Percentiles rank a stretch among this genome's conserved stretches.
These are phyloP conservation scores for Oscheius sp. DNA, from an alignment of 2,888 invertebrate species.

Conservation along the genomic window DNA sequence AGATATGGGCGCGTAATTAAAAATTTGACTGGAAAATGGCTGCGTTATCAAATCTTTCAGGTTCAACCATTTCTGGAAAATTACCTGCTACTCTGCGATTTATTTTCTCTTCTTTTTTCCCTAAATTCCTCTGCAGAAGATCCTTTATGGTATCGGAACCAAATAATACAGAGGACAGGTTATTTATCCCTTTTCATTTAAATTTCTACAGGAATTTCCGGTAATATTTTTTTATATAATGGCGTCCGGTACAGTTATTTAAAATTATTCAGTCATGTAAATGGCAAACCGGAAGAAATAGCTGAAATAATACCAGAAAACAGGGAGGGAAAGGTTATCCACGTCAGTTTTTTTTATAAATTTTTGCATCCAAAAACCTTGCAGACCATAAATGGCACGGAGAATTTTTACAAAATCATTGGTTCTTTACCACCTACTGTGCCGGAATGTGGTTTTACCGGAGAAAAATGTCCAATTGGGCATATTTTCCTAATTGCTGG, in stretches of 20 bases:
- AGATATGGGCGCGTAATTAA: too few relatives aligned
- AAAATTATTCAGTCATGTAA: constrained; percentile 14
- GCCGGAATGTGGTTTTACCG: constrained; percentile 52
- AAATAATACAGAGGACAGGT: constrained; percentile 5
- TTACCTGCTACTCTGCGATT: constrained; percentile 17
- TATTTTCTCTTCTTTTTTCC: constrained; percentile 10
- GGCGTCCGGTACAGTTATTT: constrained; percentile 10
- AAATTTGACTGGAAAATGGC: neutral
- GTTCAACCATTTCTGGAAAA: constrained; percentile 22
- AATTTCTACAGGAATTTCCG: constrained; percentile 37
- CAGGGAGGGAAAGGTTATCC: neutral
- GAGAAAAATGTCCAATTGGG: constrained; percentile 47
- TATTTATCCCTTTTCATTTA: neutral
- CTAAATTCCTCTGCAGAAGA: neutral
- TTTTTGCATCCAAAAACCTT: neutral
- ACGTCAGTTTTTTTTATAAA: neutral
- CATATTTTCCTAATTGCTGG: constrained; percentile 49
- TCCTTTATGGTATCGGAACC: neutral
- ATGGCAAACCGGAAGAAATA: constrained; percentile 10
- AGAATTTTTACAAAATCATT: neutral
- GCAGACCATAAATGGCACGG: constrained; percentile 6
- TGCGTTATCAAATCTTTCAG: too few relatives aligned
- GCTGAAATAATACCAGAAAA: constrained; percentile 9
- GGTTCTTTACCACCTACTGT: constrained; percentile 38
- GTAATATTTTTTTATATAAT: constrained; percentile 43